Evolutionary conservation across 2,888 invertebrate genomes (phyloP).

Genomic region (Dasypogon diadema): DNA sequence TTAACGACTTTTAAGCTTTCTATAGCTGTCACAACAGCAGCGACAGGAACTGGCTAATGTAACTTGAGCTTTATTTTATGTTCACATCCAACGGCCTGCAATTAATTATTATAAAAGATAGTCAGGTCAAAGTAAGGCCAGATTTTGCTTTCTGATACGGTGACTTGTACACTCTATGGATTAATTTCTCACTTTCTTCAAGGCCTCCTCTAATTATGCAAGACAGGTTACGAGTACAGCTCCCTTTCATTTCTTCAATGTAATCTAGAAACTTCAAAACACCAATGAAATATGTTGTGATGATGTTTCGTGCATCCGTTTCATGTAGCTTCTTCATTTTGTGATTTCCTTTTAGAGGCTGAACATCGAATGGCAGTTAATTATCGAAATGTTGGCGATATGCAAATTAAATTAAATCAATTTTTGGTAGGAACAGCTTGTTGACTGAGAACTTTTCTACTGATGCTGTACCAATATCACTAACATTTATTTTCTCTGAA

Average conservation of each 20-base stretch:
- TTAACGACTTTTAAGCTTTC: slow-evolving; percentile 16
- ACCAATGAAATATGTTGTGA: background rate
- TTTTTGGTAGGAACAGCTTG: slow-evolving; percentile 25
- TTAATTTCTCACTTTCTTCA: slow-evolving; percentile 23
- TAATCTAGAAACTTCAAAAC: slow-evolving; percentile 9
- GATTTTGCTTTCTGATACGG: slow-evolving; percentile 15
- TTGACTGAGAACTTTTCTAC: slow-evolving; percentile 4
- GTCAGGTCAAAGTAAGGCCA: slow-evolving; percentile 16
- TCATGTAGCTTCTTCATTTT: background rate
- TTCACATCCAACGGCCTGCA: slow-evolving; percentile 1
- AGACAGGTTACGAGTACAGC: too few species aligned
- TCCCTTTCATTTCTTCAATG: slow-evolving; percentile 17
- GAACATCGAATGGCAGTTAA: background rate
- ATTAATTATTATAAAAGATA: slow-evolving; percentile 40
- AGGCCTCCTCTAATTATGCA: slow-evolving; percentile 11
- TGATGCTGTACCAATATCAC: background rate
- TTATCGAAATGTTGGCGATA: background rate
- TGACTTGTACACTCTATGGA: slow-evolving; percentile 19
- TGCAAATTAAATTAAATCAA: slow-evolving; percentile 9
- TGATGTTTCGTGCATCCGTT: background rate
- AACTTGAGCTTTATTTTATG: background rate
- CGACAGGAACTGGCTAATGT: slow-evolving; percentile 17
- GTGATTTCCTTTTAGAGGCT: background rate
- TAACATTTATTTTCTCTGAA: background rate
- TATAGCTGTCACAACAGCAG: background rate